These are phyloP conservation scores for Melanotaenia pygmaea DNA, from an alignment of 2,797 vertebrate genomes.

Conservation along the genomic window DNA sequence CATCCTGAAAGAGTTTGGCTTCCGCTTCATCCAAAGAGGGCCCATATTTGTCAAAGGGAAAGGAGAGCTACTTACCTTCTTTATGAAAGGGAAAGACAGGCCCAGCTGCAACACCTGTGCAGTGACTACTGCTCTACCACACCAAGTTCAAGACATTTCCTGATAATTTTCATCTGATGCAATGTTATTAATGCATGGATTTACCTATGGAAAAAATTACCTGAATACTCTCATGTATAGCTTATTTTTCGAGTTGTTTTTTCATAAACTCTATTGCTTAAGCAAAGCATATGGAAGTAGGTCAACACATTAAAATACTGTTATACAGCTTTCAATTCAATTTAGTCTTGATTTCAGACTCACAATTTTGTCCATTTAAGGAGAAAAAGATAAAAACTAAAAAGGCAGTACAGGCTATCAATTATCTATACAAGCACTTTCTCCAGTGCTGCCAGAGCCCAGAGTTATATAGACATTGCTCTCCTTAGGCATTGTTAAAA, in stretches of 20 bases:
- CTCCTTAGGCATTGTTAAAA: no score
- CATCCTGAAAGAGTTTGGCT: constrained; percentile 91
- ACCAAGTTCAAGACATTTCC: constrained; percentile 83
- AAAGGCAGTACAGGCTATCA: no score
- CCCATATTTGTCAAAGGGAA: constrained; percentile 96
- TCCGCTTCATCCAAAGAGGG: constrained; percentile 92
- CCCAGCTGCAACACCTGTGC: constrained; percentile 75
- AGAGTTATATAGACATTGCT: no score
- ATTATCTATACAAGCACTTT: no score
- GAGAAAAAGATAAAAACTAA: no score
- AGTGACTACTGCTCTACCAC: constrained; percentile 84
- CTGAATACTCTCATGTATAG: constrained; percentile 28
- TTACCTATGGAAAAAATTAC: background rate
- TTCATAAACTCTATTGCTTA: constrained; percentile 32
- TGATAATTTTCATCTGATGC: constrained; percentile 36
- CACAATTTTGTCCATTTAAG: no score
- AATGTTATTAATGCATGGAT: background rate
- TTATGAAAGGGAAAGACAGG: constrained; percentile 93
- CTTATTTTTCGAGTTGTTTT: constrained; percentile 15
- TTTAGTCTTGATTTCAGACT: no score
- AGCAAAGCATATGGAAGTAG: constrained; percentile 29
- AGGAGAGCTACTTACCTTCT: constrained; percentile 94
- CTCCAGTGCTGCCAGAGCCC: no score
- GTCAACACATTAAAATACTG: constrained; percentile 6
- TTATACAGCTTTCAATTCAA: background rate